phyloP scores from a whole-genome alignment of 2,888 invertebrate species.

The Notodonta ziczac region DNA sequence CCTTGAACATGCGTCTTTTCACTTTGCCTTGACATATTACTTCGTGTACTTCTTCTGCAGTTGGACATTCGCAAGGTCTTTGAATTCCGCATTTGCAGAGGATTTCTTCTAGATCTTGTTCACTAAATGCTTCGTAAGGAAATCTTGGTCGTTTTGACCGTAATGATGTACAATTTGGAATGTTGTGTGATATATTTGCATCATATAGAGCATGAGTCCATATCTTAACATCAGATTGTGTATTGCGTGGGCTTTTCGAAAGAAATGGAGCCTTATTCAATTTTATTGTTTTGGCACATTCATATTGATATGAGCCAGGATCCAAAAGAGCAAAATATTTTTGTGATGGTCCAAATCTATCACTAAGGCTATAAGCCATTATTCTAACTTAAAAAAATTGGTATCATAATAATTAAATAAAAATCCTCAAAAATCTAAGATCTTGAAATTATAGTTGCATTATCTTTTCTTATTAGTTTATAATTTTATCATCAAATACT shows the following conservation, averaged over 20 bases:
- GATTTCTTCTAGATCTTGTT: slow-evolving; percentile 60
- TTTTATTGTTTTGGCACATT: slow-evolving; percentile 26
- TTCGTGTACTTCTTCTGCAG: slow-evolving; percentile 36
- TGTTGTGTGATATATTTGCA: slow-evolving; percentile 36
- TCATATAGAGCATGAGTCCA: slow-evolving; percentile 66
- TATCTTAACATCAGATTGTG: slow-evolving; percentile 34
- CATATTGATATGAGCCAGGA: slow-evolving; percentile 64
- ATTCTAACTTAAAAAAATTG: background rate
- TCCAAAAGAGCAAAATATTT: slow-evolving; percentile 57
- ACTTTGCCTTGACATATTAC: slow-evolving; percentile 57
- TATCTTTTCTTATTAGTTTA: no score
- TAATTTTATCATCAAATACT: no score
- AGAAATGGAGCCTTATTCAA: slow-evolving; percentile 61
- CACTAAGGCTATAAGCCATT: slow-evolving; percentile 61
- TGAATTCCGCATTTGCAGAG: slow-evolving; percentile 64
- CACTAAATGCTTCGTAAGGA: slow-evolving; percentile 60
- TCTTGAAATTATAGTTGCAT: background rate
- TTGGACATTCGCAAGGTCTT: slow-evolving; percentile 58
- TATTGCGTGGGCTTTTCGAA: slow-evolving; percentile 53
- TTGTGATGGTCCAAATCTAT: slow-evolving; percentile 53
- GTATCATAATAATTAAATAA: background rate
- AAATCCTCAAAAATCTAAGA: no score
- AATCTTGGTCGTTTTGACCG: slow-evolving; percentile 65
- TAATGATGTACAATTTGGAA: slow-evolving; percentile 61
- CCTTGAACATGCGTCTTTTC: slow-evolving; percentile 57